Percentiles rank a stretch among this genome's conserved stretches.
phyloP scores from a whole-genome alignment of 1,140 invertebrate genomes.

The Zaprionus lachaisei region DNA sequence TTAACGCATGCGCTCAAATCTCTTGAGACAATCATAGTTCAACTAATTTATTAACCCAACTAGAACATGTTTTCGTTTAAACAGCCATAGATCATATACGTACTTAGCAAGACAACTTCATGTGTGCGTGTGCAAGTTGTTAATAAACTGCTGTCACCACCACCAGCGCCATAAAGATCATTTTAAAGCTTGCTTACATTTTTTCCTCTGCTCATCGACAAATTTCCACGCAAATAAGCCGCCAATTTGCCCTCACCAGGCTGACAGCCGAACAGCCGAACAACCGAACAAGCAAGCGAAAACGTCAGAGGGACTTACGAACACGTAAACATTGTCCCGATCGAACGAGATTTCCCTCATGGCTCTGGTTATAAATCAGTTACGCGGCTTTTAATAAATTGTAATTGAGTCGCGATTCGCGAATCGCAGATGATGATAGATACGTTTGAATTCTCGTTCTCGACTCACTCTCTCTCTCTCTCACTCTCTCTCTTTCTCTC shows the following conservation, averaged over 20 bases:
- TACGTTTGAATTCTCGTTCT: conserved; percentile 63
- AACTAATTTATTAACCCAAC: neutral
- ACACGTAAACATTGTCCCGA: conserved; percentile 63
- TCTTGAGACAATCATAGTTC: neutral
- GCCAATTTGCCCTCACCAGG: conserved; percentile 67
- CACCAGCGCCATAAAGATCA: conserved; percentile 56
- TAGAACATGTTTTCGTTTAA: neutral
- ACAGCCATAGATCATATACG: conserved; percentile 20
- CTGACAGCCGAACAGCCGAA: conserved; percentile 54
- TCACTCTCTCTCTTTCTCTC: neutral
- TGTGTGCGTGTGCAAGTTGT: conserved; percentile 56
- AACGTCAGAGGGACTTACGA: conserved; percentile 56
- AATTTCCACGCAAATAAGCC: conserved; percentile 79
- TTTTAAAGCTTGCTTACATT: conserved; percentile 17
- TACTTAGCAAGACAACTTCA: neutral
- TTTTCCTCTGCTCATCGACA: conserved; percentile 40
- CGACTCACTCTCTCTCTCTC: neutral
- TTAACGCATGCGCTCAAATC: neutral
- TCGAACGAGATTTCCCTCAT: conserved; percentile 3
- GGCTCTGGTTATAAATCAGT: conserved; percentile 75
- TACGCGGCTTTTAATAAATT: conserved; percentile 81
- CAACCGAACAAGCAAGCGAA: conserved; percentile 48
- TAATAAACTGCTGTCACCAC: conserved; percentile 75
- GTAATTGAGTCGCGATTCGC: conserved; percentile 80
- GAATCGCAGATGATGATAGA: conserved; percentile 65